phyloP scores from a whole-genome alignment of 2,113 vertebrate genomes.

The Caranx ignobilis region DNA sequence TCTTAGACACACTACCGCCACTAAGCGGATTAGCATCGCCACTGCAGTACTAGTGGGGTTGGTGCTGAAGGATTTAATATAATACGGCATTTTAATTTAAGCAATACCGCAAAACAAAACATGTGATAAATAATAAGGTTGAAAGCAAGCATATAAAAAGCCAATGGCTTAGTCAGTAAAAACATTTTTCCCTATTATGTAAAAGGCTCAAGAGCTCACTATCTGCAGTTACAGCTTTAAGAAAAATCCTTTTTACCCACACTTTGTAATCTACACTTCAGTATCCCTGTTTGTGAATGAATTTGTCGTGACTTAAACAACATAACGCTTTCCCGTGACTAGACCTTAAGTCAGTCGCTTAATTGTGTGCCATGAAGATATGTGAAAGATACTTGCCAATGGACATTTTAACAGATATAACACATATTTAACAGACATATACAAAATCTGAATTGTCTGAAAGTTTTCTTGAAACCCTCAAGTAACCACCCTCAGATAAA shows the following conservation, averaged over 20 bases:
- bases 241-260: not conserved
- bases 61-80: not conserved
- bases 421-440: too few species aligned
- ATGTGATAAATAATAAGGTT: not conserved
- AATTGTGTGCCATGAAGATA: not conserved
- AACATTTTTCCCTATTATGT: too few species aligned
- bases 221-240: not conserved
- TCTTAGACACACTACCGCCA: constrained; percentile 27
- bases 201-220: too few species aligned
- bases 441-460: too few species aligned
- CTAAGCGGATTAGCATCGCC: not conserved
- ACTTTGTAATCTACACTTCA: too few species aligned
- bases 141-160: not conserved
- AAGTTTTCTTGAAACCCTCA: too few species aligned
- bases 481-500: not conserved
- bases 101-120: not conserved
- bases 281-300: too few species aligned
- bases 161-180: not conserved
- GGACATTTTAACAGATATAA: too few species aligned
- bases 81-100: not conserved
- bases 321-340: too few species aligned
- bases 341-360: not conserved
- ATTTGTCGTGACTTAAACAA: too few species aligned
- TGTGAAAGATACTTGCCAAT: too few species aligned
- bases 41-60: constrained; percentile 2